These are phyloP conservation scores for Cremastobaeus sp. DNA, from an alignment of 2,888 invertebrate species.

Conservation along the genomic window DNA sequence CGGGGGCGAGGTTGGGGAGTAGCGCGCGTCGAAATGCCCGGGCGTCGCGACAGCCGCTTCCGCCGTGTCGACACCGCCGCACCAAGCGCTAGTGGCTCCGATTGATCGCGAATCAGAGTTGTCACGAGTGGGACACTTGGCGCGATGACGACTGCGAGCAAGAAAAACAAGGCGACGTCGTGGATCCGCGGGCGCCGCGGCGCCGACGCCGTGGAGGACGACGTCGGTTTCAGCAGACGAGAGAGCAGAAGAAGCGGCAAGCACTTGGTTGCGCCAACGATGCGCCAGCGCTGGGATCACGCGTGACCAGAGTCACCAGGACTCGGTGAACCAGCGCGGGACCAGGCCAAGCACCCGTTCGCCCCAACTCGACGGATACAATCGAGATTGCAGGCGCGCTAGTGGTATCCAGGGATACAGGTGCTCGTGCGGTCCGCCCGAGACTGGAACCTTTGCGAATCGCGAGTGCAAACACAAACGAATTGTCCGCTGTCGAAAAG, in stretches of 20 bases:
- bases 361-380: neutral
- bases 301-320: slow-evolving; percentile 15
- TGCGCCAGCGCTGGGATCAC: slow-evolving; percentile 9
- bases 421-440: neutral
- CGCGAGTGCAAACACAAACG: too few relatives aligned
- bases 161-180: neutral
- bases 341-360: neutral
- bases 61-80: slow-evolving; percentile 1
- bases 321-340: neutral
- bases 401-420: neutral
- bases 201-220: slow-evolving; percentile 22
- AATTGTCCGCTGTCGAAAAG: too few relatives aligned
- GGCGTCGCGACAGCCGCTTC: slow-evolving; percentile 15
- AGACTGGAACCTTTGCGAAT: neutral
- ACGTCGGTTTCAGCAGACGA: neutral
- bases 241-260: neutral
- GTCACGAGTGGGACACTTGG: neutral
- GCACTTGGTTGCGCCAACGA: neutral
- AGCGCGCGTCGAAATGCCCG: slow-evolving; percentile 14
- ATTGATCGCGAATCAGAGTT: slow-evolving; percentile 16
- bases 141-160: slow-evolving; percentile 3
- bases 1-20: slow-evolving; percentile 16
- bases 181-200: slow-evolving; percentile 27
- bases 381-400: neutral
- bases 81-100: slow-evolving; percentile 11